phyloP scores from a whole-genome alignment of 2,113 vertebrate genomes.

The Euleptes europaea region DNA sequence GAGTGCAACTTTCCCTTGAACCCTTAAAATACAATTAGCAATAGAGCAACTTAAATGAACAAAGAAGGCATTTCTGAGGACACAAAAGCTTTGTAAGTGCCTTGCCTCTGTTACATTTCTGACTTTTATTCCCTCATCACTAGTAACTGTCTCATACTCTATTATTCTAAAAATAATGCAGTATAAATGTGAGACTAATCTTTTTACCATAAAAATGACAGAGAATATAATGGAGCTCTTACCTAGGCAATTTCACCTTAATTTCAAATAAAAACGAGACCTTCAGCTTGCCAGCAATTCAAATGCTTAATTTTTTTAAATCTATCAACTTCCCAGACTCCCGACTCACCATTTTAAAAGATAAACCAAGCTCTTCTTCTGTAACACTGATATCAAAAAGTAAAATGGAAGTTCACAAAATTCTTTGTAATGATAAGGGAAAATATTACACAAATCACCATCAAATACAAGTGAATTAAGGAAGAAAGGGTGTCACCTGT shows the following conservation, averaged over 20 bases:
- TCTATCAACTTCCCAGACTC: neutral
- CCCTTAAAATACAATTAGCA: neutral
- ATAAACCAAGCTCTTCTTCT: neutral
- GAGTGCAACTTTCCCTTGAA: neutral
- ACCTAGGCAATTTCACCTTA: constrained; percentile 32
- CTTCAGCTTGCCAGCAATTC: constrained; percentile 3
- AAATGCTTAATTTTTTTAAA: constrained; percentile 1
- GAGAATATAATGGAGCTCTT: constrained; percentile 10
- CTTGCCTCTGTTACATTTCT: neutral
- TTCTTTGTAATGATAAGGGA: neutral
- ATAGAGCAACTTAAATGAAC: neutral
- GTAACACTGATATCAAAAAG: neutral
- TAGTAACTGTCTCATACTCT: neutral
- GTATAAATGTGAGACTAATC: constrained; percentile 19
- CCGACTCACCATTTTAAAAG: neutral
- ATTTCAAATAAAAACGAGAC: constrained; percentile 28
- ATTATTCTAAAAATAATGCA: constrained; percentile 24
- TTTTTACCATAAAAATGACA: constrained; percentile 28
- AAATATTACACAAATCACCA: no score
- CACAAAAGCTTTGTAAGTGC: neutral
- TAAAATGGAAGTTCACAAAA: neutral
- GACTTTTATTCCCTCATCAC: neutral
- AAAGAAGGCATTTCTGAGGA: neutral
- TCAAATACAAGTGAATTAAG: no score
- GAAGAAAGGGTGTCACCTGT: no score